These are phyloP conservation scores for Palythoa heliodiscus DNA, from an alignment of 92 coral and sea anemone genomes.

Conservation along the genomic window DNA sequence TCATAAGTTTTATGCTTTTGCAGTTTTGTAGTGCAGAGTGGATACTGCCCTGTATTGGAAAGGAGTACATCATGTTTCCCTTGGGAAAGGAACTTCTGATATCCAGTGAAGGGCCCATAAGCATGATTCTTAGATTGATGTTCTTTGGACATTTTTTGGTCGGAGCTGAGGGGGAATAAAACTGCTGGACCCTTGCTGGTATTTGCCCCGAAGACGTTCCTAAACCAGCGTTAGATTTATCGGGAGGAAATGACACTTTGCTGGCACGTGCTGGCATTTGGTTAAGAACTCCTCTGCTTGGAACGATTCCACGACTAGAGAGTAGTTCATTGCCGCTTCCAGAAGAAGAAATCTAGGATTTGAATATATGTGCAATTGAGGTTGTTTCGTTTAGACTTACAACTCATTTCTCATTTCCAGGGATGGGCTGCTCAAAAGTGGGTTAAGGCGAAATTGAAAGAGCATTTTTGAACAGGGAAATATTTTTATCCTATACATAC, in stretches of 20 bases:
- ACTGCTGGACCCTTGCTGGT: background rate
- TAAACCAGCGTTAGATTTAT: too few relatives aligned
- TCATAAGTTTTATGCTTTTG: slow-evolving; percentile 12
- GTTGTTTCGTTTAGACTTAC: too few relatives aligned
- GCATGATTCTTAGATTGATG: background rate
- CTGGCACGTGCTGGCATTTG: too few relatives aligned
- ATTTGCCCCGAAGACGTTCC: background rate
- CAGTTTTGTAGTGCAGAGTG: background rate
- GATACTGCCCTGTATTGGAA: slow-evolving; percentile 15
- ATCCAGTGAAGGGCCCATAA: background rate
- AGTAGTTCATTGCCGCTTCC: too few relatives aligned
- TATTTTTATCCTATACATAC: too few relatives aligned
- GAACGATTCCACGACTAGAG: background rate
- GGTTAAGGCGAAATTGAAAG: too few relatives aligned
- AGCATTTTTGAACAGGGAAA: too few relatives aligned
- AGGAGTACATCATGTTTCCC: slow-evolving; percentile 4
- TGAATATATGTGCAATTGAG: too few relatives aligned
- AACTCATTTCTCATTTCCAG: too few relatives aligned
- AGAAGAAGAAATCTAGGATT: too few relatives aligned
- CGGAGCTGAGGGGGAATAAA: background rate
- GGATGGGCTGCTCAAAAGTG: too few relatives aligned
- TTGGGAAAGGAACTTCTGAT: slow-evolving; percentile 9
- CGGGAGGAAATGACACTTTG: too few relatives aligned
- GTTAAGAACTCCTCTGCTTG: background rate
- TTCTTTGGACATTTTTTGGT: slow-evolving; percentile 9